Evolutionary conservation across 2,888 invertebrate genomes (phyloP).

Genomic region (Cephus pulcher): DNA sequence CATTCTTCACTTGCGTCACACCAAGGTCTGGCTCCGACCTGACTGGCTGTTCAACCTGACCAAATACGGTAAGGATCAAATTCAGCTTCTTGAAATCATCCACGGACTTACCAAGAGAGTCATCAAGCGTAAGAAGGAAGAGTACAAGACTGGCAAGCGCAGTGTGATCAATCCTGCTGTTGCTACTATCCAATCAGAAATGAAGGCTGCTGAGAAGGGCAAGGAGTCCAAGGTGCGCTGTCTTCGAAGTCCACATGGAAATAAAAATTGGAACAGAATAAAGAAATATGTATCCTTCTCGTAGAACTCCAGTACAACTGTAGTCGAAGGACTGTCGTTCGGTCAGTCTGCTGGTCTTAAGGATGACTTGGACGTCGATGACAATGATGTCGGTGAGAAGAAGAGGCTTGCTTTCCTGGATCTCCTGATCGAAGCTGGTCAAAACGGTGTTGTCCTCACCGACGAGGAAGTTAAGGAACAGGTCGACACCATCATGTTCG

Average conservation of each 20-base stretch:
- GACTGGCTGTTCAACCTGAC: constrained; percentile 83
- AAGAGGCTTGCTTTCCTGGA: constrained; percentile 90
- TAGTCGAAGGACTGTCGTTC: constrained; percentile 76
- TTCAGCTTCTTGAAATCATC: constrained; percentile 79
- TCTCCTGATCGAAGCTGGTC: constrained; percentile 86
- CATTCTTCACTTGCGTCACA: constrained; percentile 84
- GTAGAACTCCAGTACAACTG: constrained; percentile 59
- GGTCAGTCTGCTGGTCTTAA: constrained; percentile 80
- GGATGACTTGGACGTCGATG: constrained; percentile 85
- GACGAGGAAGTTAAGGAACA: constrained; percentile 88
- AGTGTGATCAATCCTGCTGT: constrained; percentile 46
- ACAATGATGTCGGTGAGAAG: constrained; percentile 85
- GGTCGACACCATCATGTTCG: constrained; percentile 90
- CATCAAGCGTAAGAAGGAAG: constrained; percentile 81
- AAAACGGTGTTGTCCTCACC: constrained; percentile 78
- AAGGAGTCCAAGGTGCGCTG: constrained; percentile 23
- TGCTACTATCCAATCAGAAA: constrained; percentile 36
- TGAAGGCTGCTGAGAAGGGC: constrained; percentile 29
- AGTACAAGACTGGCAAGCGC: constrained; percentile 76
- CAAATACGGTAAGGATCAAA: constrained; percentile 79
- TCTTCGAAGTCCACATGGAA: not conserved
- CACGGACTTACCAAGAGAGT: constrained; percentile 86
- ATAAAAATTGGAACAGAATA: not conserved
- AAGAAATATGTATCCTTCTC: constrained; percentile 1
- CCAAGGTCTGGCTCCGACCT: constrained; percentile 82